phyloP scores from a whole-genome alignment of 1,140 invertebrate species.

The Drosophila insularis region DNA sequence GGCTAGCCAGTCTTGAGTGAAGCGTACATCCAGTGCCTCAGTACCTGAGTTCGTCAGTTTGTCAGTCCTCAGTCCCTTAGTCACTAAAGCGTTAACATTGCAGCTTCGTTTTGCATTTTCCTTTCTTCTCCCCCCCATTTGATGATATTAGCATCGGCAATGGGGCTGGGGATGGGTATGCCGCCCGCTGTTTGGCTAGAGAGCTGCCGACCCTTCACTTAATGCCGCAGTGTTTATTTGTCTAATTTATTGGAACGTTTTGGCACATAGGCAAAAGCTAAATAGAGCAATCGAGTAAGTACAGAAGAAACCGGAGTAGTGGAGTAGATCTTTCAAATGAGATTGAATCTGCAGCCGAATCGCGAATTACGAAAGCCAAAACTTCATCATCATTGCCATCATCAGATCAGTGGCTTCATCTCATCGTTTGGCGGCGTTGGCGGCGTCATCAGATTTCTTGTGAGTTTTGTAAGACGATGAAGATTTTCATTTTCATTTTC shows the following conservation, averaged over 20 bases:
- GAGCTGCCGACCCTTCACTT: conserved; percentile 61
- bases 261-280: conserved; percentile 49
- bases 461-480: conserved; percentile 68
- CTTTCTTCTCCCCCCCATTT: conserved; percentile 49
- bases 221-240: conserved; percentile 67
- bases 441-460: conserved; percentile 64
- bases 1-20: neutral
- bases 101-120: conserved; percentile 55
- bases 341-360: conserved; percentile 51
- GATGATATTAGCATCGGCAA: conserved; percentile 58
- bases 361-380: conserved; percentile 69
- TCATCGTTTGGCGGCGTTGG: conserved; percentile 43
- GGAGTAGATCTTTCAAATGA: conserved; percentile 38
- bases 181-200: conserved; percentile 71
- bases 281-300: conserved; percentile 68
- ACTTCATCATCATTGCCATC: conserved; percentile 48
- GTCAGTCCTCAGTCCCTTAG: conserved; percentile 36
- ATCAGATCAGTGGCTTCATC: conserved; percentile 44
- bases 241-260: conserved; percentile 72
- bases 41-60: conserved; percentile 23
- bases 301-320: conserved; percentile 17
- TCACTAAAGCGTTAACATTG: conserved; percentile 71
- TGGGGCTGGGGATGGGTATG: conserved; percentile 30
- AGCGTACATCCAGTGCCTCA: conserved; percentile 1
- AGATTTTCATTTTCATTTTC: conserved; percentile 71